These are phyloP conservation scores for Ichneumoninae sp. DNA, from an alignment of 2,888 invertebrate genomes.

Conservation along the genomic window DNA sequence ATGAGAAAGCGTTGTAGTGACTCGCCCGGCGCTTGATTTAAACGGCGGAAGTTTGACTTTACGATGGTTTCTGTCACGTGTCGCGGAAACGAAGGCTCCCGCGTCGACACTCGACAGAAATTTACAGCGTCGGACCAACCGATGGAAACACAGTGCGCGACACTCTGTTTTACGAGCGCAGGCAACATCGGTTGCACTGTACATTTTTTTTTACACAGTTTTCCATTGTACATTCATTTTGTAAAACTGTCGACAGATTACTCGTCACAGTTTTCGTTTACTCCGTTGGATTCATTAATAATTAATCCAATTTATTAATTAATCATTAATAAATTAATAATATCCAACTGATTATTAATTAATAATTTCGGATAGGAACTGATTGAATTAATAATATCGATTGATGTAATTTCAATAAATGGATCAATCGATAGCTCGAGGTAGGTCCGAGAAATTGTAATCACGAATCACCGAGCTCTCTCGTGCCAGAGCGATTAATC, in stretches of 20 bases:
- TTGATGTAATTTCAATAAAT: no score
- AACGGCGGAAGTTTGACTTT: slow-evolving; percentile 44
- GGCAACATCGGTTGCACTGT: not conserved
- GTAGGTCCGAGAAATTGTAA: no score
- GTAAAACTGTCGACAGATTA: not conserved
- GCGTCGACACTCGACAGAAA: slow-evolving; percentile 15
- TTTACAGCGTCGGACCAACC: not conserved
- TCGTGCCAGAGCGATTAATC: no score
- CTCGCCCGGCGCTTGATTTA: slow-evolving; percentile 52
- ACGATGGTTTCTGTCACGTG: slow-evolving; percentile 43
- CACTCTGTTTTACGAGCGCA: slow-evolving; percentile 6
- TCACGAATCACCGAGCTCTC: no score
- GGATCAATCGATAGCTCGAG: no score
- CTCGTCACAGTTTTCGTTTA: no score
- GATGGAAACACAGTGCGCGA: not conserved
- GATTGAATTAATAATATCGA: no score
- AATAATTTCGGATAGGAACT: no score
- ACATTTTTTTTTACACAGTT: not conserved
- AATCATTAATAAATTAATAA: no score
- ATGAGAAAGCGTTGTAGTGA: slow-evolving; percentile 32
- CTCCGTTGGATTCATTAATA: no score
- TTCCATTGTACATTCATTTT: not conserved
- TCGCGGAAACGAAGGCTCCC: slow-evolving; percentile 2
- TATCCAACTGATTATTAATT: no score
- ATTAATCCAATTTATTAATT: no score